These are phyloP conservation scores for Lepidocyrtinus sp. DNA, from an alignment of 2,888 invertebrate species.

Conservation along the genomic window DNA sequence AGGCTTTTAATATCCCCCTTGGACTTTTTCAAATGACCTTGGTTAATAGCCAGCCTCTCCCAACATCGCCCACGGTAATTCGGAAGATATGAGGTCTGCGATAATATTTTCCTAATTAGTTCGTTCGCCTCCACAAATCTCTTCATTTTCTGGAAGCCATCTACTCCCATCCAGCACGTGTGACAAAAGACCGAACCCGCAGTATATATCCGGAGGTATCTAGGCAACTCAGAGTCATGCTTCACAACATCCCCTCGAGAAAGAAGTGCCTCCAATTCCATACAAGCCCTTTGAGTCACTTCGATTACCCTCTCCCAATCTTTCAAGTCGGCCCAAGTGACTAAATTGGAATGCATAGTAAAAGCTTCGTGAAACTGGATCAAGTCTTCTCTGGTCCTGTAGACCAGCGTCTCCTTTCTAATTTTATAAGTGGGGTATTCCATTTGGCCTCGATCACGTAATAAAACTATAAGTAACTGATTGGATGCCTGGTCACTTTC, in stretches of 20 bases:
- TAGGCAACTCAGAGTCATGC: constrained; percentile 72
- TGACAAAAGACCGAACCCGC: constrained; percentile 74
- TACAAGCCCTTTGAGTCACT: constrained; percentile 44
- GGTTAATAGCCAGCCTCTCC: constrained; percentile 78
- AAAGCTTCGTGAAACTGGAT: constrained; percentile 70
- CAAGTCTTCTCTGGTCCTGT: constrained; percentile 72
- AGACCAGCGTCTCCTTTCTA: constrained; percentile 72
- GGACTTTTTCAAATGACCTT: constrained; percentile 74
- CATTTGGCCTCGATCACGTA: constrained; percentile 73
- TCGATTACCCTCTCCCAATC: constrained; percentile 62
- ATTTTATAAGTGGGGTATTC: constrained; percentile 73
- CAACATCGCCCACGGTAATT: constrained; percentile 76
- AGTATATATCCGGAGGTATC: constrained; percentile 77
- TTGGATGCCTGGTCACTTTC: constrained; percentile 68
- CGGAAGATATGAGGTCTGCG: constrained; percentile 74
- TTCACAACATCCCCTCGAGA: constrained; percentile 21
- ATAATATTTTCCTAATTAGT: constrained; percentile 75
- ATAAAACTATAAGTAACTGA: constrained; percentile 72
- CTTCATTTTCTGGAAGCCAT: constrained; percentile 73
- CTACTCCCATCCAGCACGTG: constrained; percentile 73
- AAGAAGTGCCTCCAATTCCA: constrained; percentile 32
- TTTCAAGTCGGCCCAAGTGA: constrained; percentile 51
- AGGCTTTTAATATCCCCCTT: constrained; percentile 66
- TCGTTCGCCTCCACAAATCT: constrained; percentile 75
- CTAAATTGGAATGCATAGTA: constrained; percentile 54